Base-by-base conservation (phyloP, 1,140 invertebrate genomes). In the Drosophila orosa region DNA sequence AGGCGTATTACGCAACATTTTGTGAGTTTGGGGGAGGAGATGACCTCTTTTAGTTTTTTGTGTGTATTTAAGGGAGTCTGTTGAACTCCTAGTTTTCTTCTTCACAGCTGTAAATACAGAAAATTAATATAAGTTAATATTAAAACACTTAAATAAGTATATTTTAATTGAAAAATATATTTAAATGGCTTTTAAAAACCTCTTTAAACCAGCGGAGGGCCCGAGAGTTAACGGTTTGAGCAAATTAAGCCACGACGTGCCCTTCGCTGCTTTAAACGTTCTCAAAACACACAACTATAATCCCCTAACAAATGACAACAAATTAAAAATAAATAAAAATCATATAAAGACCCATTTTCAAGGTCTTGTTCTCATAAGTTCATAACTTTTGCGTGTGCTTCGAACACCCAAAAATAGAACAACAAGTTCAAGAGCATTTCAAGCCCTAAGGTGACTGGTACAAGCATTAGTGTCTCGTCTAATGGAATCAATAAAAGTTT, bases 1-100 rank as follows among this genome's bases (percentile, higher is more conserved):
- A 17, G 78, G 71, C 35, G 83, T 78, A 61, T 90, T 83, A 52
- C 87, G 90, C 63, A 91, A 86, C 90, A 91, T 91, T 76, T n/a
- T 80, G 13, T 19, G 10, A 45, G 19, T 63, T 47, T 61, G 19
- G 44, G n/a, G 17, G n/a, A n/a, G 27, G 25, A 9, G 12, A 19
- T 39, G 9, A 19, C 29, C 27, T 10, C 15, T 19, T 24, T 19
- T 22, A 9, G 13, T 10, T 37, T 13, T 15, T 3, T 29, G 12
- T 54, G 12, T 39, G n/a, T n/a, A n/a, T n/a, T n/a, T n/a, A n/a
- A 12, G 37, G 10, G 29, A 40, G 65, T 27, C 5, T 37, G 10
- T 31, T 44, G 12, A 66, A 31, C 24, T 48, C 42, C 13, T 39
- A 9, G 22, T 22, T 12, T 12, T 50, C 1, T n/a, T 48, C 13